These are phyloP conservation scores for Choloepus hoffmanni DNA, from an alignment of 2,113 vertebrate species.

Conservation along the genomic window DNA sequence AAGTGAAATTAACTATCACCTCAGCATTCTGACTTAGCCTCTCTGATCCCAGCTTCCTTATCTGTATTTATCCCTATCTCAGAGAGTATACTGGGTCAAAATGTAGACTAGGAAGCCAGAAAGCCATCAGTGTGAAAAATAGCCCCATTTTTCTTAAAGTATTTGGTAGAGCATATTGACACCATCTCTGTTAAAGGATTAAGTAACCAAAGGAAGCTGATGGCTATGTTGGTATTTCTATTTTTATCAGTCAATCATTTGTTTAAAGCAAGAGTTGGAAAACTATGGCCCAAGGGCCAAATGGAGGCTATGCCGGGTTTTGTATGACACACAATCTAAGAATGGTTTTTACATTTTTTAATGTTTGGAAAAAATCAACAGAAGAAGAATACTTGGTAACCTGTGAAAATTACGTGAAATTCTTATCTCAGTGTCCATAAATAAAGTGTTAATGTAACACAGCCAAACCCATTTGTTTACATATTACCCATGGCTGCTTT, in stretches of 20 bases:
- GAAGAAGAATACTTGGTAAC: background rate
- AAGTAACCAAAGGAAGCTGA: background rate
- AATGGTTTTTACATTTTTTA: background rate
- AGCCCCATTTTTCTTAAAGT: background rate
- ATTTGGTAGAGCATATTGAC: background rate
- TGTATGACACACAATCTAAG: background rate
- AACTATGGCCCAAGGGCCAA: background rate
- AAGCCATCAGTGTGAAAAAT: background rate
- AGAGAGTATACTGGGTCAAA: background rate
- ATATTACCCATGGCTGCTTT: background rate
- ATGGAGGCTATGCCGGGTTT: background rate
- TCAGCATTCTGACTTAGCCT: background rate
- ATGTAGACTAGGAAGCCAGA: background rate
- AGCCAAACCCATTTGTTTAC: background rate
- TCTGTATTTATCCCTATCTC: background rate
- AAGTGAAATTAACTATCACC: too few species aligned
- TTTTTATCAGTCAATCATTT: background rate
- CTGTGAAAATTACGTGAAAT: background rate
- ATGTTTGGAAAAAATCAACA: background rate
- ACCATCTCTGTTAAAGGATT: background rate
- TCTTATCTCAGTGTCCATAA: background rate
- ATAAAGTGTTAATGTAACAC: constrained; percentile 39
- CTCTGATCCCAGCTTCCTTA: background rate
- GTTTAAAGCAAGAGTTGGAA: background rate
- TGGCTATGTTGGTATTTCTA: background rate